These are phyloP conservation scores for Petrolisthes cinctipes DNA, from an alignment of 2,888 invertebrate genomes.

Conservation along the genomic window DNA sequence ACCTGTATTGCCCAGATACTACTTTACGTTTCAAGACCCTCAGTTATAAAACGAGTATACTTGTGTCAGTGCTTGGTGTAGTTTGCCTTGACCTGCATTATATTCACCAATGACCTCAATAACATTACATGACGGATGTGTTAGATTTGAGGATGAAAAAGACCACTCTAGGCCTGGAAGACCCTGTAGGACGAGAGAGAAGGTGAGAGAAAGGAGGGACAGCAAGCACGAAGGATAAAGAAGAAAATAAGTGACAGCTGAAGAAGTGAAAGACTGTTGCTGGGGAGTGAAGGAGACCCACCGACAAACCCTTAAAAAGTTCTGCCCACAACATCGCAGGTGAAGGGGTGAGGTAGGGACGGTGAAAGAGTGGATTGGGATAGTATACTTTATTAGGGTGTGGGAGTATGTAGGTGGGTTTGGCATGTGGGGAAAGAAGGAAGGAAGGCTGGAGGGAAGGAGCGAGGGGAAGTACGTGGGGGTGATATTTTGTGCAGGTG, in stretches of 20 bases:
- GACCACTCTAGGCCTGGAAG: too few relatives aligned
- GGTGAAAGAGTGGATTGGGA: not conserved
- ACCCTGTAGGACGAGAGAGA: too few relatives aligned
- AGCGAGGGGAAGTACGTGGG: not conserved
- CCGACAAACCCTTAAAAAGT: not conserved
- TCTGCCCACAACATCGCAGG: not conserved
- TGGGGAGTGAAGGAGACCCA: not conserved
- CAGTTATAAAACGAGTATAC: too few relatives aligned
- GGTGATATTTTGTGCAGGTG: not conserved
- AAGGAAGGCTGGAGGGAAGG: not conserved
- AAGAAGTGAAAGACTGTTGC: not conserved
- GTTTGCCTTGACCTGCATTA: too few relatives aligned
- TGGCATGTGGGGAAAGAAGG: not conserved
- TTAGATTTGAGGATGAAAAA: not conserved
- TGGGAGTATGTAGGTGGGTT: not conserved
- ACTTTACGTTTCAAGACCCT: too few relatives aligned
- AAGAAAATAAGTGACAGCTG: not conserved
- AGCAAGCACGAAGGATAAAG: too few relatives aligned
- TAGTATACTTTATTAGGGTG: not conserved
- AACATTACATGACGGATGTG: too few relatives aligned
- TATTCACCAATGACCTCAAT: too few relatives aligned
- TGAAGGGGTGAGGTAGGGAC: not conserved
- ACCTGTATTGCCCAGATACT: too few relatives aligned
- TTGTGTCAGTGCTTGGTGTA: too few relatives aligned
- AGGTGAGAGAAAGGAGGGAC: too few relatives aligned